Conservation (phyloP, 1,140 invertebrate species). For the Drosophila nebulosa region DNA sequence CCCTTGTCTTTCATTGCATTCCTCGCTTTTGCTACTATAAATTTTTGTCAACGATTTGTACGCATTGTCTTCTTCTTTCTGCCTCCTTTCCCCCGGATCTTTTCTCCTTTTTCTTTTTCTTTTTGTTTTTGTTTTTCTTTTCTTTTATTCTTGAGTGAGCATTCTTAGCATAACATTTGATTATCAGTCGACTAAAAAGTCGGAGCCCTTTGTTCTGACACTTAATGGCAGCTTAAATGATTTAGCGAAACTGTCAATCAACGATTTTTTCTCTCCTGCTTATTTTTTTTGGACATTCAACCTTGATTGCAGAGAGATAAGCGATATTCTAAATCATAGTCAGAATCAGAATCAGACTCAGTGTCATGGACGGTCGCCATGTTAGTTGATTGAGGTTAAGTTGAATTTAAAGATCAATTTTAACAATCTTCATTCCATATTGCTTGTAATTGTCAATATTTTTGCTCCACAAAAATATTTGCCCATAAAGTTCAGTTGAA, state of each 20-base stretch:
- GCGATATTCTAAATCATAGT: slow-evolving; percentile 1
- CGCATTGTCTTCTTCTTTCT: slow-evolving; percentile 65
- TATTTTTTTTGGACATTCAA: background rate
- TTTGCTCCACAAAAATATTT: too few species aligned
- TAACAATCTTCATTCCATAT: too few species aligned
- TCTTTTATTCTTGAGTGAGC: slow-evolving; percentile 22
- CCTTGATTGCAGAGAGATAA: background rate
- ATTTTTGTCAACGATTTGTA: slow-evolving; percentile 80
- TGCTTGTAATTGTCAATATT: too few species aligned
- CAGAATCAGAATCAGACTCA: background rate
- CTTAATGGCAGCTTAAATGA: slow-evolving; percentile 65
- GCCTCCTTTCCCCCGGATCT: background rate
- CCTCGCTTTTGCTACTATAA: slow-evolving; percentile 67
- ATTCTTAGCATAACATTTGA: slow-evolving; percentile 77
- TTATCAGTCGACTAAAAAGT: slow-evolving; percentile 67
- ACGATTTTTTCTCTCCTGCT: background rate
- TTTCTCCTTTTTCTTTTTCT: slow-evolving; percentile 2
- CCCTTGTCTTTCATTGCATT: background rate
- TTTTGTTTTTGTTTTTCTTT: slow-evolving; percentile 7
- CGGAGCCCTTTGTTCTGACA: slow-evolving; percentile 58
- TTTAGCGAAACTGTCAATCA: slow-evolving; percentile 72
- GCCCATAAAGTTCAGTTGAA: too few species aligned
- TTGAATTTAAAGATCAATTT: background rate
- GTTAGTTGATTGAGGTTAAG: background rate
- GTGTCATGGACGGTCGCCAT: background rate